phyloP scores from a whole-genome alignment of 2,797 vertebrate genomes.

The Phoebastria nigripes region DNA sequence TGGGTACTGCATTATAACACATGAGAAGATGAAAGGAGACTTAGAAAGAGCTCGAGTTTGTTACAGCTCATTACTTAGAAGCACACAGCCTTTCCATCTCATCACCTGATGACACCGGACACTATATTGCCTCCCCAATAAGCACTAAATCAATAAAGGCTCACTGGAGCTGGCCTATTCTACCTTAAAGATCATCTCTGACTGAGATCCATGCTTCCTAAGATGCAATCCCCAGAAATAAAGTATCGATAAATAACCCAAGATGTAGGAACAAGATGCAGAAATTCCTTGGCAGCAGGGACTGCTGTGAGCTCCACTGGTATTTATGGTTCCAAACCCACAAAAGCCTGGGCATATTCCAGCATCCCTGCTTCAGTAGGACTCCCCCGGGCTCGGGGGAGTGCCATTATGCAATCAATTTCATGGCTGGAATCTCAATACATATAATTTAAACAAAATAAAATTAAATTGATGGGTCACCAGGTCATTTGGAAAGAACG shows the following conservation, averaged over 20 bases:
- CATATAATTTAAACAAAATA: slow-evolving; percentile 50
- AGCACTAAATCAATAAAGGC: slow-evolving; percentile 35
- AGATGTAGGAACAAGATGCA: slow-evolving; percentile 14
- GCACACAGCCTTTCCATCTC: not conserved
- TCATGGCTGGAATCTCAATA: slow-evolving; percentile 55
- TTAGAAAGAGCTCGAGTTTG: not conserved
- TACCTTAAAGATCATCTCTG: not conserved
- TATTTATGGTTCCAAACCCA: slow-evolving; percentile 40
- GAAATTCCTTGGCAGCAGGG: slow-evolving; percentile 9
- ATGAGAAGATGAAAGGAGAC: slow-evolving; percentile 30
- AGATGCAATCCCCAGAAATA: not conserved
- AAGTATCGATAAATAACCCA: slow-evolving; percentile 9
- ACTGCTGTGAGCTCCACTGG: not conserved
- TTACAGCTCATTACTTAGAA: slow-evolving; percentile 28
- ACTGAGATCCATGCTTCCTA: not conserved
- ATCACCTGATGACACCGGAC: not conserved
- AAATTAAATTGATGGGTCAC: slow-evolving; percentile 50
- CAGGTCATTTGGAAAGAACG: slow-evolving; percentile 24
- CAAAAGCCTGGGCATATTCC: slow-evolving; percentile 28
- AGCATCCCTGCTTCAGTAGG: not conserved
- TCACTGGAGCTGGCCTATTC: not conserved
- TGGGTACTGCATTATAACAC: not conserved
- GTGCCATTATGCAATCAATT: slow-evolving; percentile 48
- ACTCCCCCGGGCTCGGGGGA: not conserved
- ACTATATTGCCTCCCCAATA: not conserved